These are phyloP conservation scores for Syngnathus typhle DNA, from an alignment of 2,113 vertebrate genomes.

Conservation along the genomic window DNA sequence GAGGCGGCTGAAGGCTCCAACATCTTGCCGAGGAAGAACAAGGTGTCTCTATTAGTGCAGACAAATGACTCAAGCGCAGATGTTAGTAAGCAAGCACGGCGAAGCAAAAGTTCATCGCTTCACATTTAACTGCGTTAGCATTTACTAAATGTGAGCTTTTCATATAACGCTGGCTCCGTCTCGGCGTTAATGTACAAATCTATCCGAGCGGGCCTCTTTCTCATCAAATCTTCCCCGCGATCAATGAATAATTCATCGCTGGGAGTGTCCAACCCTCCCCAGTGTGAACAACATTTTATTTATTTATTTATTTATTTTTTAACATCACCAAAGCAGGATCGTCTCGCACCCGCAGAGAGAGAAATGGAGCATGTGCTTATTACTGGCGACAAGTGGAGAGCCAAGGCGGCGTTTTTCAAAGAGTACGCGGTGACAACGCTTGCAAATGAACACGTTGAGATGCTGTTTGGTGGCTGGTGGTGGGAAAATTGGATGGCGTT, in stretches of 20 bases:
- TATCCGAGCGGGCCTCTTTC: constrained; percentile 11
- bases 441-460: neutral
- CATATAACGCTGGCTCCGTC: neutral
- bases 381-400: constrained; percentile 25
- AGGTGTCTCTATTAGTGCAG: constrained; percentile 43
- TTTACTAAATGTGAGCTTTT: neutral
- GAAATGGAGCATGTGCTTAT: constrained; percentile 49
- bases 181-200: constrained; percentile 13
- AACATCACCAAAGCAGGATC: constrained; percentile 29
- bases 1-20: constrained; percentile 41
- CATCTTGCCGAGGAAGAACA: constrained; percentile 39
- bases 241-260: constrained; percentile 36
- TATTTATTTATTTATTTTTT: neutral
- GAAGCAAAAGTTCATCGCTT: constrained; percentile 36
- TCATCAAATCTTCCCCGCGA: constrained; percentile 33
- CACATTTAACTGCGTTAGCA: constrained; percentile 29
- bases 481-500: neutral
- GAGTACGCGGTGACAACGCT: neutral
- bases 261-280: constrained; percentile 7
- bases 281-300: constrained; percentile 3
- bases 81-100: constrained; percentile 36
- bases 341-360: constrained; percentile 32
- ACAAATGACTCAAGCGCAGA: constrained; percentile 40
- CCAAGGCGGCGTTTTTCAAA: constrained; percentile 14
- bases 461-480: neutral